phyloP scores from a whole-genome alignment of 2,888 invertebrate genomes.

The Diloba caeruleocephala region DNA sequence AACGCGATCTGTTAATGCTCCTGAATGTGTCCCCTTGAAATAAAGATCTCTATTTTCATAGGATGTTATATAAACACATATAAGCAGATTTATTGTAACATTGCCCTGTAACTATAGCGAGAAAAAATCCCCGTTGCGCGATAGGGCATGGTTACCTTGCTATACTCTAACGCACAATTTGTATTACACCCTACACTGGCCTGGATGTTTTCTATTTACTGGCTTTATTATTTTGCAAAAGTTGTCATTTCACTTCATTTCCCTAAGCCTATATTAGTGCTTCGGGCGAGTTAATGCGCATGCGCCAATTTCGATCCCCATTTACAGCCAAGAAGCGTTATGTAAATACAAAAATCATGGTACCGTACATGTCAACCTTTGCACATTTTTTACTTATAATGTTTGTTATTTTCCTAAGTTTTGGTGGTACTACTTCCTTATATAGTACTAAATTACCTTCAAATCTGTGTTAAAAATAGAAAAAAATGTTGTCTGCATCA shows the following conservation, averaged over 20 bases:
- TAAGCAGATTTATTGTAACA: too few species aligned
- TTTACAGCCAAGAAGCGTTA: conserved; percentile 23
- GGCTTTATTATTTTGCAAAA: conserved; percentile 28
- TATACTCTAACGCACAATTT: conserved; percentile 13
- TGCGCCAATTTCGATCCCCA: conserved; percentile 39
- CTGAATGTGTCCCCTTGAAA: too few species aligned
- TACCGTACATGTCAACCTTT: conserved; percentile 40
- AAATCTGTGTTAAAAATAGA: conserved; percentile 24
- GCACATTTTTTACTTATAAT: conserved; percentile 18
- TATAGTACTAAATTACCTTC: conserved; percentile 15
- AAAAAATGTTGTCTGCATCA: conserved; percentile 11
- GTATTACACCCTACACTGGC: conserved; percentile 1
- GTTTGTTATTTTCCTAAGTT: conserved; percentile 31
- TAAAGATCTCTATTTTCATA: too few species aligned
- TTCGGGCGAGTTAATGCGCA: conserved; percentile 20
- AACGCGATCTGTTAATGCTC: too few species aligned
- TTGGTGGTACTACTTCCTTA: conserved; percentile 28
- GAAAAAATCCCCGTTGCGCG: not conserved
- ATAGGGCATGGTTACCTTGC: conserved; percentile 1
- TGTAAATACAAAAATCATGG: conserved; percentile 44
- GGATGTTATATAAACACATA: too few species aligned
- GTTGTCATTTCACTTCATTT: conserved; percentile 37
- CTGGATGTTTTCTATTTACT: conserved; percentile 16
- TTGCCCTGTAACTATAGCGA: too few species aligned
- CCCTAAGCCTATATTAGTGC: conserved; percentile 4